Evolutionary conservation across 2,113 vertebrate genomes (phyloP).

Genomic region (Cyprinodon brontotheroides): DNA sequence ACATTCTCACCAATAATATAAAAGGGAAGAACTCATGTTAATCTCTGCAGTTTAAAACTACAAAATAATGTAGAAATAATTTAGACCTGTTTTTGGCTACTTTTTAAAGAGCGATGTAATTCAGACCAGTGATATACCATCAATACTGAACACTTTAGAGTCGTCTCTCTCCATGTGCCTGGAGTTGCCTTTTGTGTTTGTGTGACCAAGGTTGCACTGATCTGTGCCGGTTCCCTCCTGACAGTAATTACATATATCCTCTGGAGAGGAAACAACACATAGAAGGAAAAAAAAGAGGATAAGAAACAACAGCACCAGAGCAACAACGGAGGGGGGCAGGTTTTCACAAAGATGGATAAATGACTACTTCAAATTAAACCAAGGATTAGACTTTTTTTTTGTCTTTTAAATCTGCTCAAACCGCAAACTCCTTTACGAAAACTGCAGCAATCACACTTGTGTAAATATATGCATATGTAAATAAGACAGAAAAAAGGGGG

Average conservation of each 20-base stretch:
- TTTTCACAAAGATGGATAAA: conserved; percentile 60
- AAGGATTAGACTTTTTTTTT: conserved; percentile 37
- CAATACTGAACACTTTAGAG: conserved; percentile 25
- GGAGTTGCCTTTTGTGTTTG: conserved; percentile 60
- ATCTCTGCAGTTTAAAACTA: not conserved
- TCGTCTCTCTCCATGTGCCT: conserved; percentile 36
- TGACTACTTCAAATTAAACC: conserved; percentile 52
- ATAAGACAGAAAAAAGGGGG: not conserved
- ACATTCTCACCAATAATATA: too few relatives aligned
- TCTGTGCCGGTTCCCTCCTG: conserved; percentile 66
- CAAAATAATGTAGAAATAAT: conserved; percentile 2
- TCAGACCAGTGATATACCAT: conserved; percentile 17
- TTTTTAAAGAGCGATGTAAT: conserved; percentile 36
- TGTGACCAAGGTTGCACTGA: conserved; percentile 71
- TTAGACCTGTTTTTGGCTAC: conserved; percentile 28
- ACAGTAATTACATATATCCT: conserved; percentile 78
- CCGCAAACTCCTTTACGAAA: conserved; percentile 47
- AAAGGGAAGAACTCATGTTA: not conserved
- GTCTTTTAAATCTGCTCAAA: conserved; percentile 56
- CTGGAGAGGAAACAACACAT: conserved; percentile 55
- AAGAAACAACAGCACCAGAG: conserved; percentile 12
- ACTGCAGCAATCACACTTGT: conserved; percentile 45
- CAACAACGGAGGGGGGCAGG: conserved; percentile 1
- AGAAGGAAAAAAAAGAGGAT: conserved; percentile 31
- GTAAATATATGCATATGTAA: conserved; percentile 51